These are phyloP conservation scores for Leptinotarsa haldemani DNA, from an alignment of 2,888 invertebrate species.

Conservation along the genomic window DNA sequence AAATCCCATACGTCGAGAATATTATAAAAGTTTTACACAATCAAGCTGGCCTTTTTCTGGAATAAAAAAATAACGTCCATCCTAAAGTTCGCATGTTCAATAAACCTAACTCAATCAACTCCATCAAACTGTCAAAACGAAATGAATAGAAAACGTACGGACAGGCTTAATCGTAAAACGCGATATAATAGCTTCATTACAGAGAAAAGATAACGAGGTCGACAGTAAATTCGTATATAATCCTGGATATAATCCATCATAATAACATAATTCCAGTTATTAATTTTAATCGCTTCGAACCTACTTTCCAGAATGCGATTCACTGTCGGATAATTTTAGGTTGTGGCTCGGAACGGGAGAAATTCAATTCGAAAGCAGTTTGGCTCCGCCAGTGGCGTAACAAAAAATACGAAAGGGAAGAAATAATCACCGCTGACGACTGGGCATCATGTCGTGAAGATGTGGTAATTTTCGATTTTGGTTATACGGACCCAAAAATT, in stretches of 20 bases:
- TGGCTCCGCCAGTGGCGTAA: neutral
- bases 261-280: slow-evolving; percentile 35
- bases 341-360: slow-evolving; percentile 1
- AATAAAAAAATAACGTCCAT: neutral
- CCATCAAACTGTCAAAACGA: neutral
- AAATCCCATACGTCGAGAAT: too few relatives aligned
- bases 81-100: neutral
- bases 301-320: slow-evolving; percentile 27
- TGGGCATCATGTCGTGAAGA: too few relatives aligned
- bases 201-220: slow-evolving; percentile 31
- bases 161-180: slow-evolving; percentile 3
- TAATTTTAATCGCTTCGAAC: slow-evolving; percentile 36
- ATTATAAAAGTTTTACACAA: too few relatives aligned
- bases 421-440: neutral
- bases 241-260: slow-evolving; percentile 32
- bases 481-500: too few relatives aligned
- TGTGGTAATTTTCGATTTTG: too few relatives aligned
- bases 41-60: too few relatives aligned
- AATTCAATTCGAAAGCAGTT: slow-evolving; percentile 7
- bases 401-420: neutral
- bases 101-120: too few relatives aligned
- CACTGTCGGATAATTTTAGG: slow-evolving; percentile 9
- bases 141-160: neutral
- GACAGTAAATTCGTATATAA: slow-evolving; percentile 30
- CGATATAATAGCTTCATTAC: slow-evolving; percentile 30